Evolutionary conservation across 2,888 invertebrate genomes (phyloP).

Genomic region (Rhimphoctona megacephalus): DNA sequence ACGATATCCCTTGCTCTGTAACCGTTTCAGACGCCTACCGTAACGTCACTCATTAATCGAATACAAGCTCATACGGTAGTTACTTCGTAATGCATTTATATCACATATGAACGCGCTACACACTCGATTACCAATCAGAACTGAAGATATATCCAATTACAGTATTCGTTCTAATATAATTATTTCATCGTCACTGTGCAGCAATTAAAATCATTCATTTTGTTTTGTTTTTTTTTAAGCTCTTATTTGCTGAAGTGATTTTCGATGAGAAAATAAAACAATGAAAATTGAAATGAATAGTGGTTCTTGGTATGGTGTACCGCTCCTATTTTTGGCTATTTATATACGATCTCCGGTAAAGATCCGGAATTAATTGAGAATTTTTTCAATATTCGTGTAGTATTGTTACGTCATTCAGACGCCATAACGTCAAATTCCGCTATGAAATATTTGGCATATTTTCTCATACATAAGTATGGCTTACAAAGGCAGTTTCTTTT

Average conservation of each 20-base stretch:
- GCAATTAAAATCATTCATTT: background rate
- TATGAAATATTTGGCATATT: no score
- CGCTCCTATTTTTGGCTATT: no score
- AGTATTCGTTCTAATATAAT: background rate
- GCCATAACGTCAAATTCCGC: no score
- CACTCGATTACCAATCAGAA: background rate
- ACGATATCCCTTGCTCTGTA: conserved; percentile 44
- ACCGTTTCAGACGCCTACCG: conserved; percentile 46
- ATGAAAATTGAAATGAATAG: background rate
- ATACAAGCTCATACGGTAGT: conserved; percentile 44
- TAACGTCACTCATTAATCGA: conserved; percentile 63
- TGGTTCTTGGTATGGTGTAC: no score
- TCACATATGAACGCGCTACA: background rate
- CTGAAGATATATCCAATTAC: background rate
- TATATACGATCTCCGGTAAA: no score
- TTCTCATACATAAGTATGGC: no score
- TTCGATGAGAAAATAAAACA: background rate
- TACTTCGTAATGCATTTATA: background rate
- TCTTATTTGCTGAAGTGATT: background rate
- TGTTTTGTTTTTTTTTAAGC: background rate
- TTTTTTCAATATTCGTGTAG: no score
- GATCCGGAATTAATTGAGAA: no score
- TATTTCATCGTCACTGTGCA: background rate
- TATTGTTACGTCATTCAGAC: no score
- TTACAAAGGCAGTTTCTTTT: no score